These are phyloP conservation scores for Rhinolophus ferrumequinum DNA, from an alignment of 2,113 vertebrate genomes.

Conservation along the genomic window DNA sequence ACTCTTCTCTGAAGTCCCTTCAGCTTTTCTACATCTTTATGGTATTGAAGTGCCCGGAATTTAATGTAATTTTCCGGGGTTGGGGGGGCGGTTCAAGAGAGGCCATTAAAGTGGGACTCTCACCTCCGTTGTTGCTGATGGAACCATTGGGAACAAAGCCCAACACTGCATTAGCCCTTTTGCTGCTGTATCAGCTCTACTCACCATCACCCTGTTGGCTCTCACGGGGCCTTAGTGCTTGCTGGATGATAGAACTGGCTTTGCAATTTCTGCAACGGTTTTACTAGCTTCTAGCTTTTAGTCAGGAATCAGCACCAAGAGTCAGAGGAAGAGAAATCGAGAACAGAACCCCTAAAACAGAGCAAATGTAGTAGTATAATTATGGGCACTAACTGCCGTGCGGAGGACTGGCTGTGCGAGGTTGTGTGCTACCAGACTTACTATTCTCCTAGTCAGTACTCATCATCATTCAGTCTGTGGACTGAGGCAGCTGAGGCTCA, in stretches of 20 bases:
- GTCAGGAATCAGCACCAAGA: neutral
- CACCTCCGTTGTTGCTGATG: constrained; percentile 53
- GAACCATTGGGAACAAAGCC: constrained; percentile 71
- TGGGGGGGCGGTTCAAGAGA: constrained; percentile 27
- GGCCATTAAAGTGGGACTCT: constrained; percentile 52
- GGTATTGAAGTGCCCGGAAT: constrained; percentile 69
- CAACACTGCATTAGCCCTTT: constrained; percentile 63
- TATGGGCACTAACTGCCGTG: accelerated
- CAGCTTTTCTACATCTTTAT: constrained; percentile 68
- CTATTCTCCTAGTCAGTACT: neutral
- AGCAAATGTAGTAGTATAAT: neutral
- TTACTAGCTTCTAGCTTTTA: neutral
- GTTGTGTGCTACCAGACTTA: neutral
- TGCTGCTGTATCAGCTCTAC: constrained; percentile 55
- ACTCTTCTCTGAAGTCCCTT: constrained; percentile 69
- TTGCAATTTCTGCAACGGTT: neutral
- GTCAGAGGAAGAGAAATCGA: neutral
- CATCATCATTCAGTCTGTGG: neutral
- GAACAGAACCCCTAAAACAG: neutral
- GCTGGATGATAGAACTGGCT: neutral
- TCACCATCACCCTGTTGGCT: neutral
- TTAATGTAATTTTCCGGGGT: constrained; percentile 69
- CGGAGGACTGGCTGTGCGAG: neutral
- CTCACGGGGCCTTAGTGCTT: neutral
- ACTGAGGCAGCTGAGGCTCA: neutral